Base-by-base conservation (phyloP, 2,888 invertebrate species). In the Trichopria drosophilae region DNA sequence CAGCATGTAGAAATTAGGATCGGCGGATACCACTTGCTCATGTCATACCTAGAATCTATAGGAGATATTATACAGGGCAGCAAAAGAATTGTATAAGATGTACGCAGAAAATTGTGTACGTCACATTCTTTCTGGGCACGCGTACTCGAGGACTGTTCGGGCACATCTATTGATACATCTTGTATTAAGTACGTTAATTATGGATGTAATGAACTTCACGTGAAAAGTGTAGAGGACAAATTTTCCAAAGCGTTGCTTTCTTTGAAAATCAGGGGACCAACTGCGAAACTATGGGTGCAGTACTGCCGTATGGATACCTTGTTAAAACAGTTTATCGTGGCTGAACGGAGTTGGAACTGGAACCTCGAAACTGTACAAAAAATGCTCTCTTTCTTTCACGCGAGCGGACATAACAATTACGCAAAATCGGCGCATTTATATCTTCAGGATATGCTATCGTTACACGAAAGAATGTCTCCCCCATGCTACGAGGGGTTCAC, bases 61-160 rank as follows among this genome's bases (percentile, higher is more conserved):
- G 73, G 72, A 20, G 54, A 64, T 50, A 67, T 75, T 49, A 76
- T 76, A 74, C 52, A 59, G 39, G 72, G 73, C 50, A 75, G 72
- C 53, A 67, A 68, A 57, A 71, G 75, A 54, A 20, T 4, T 15
- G 20, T 1, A 15, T 23, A 19, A 12, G 13, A 5, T 10, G 20
- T 72, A 67, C 58, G 69, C 69, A 18, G 20, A 49, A 6, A 53
- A 50, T 18, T 58, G 60, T 2, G 51, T 58, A 3, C 62, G 63
- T 2, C 60, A 64, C 53, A 47, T 52, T 31, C n/a, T 52, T 9
- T 19, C 12, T 13, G 46, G 47, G 6, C 35, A 46, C 13, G 47
- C 42, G 18, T 52, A 52, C 32, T 39, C 46, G 3, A 18, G 45
- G 28, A 19, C 22, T 13, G 34, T 51, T 20, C 10, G 42, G n/a